Evolutionary conservation across 2,113 vertebrate genomes (phyloP), one percentile per base, ranked within the genome.

Genomic region (Oostethus manadensis): DNA sequence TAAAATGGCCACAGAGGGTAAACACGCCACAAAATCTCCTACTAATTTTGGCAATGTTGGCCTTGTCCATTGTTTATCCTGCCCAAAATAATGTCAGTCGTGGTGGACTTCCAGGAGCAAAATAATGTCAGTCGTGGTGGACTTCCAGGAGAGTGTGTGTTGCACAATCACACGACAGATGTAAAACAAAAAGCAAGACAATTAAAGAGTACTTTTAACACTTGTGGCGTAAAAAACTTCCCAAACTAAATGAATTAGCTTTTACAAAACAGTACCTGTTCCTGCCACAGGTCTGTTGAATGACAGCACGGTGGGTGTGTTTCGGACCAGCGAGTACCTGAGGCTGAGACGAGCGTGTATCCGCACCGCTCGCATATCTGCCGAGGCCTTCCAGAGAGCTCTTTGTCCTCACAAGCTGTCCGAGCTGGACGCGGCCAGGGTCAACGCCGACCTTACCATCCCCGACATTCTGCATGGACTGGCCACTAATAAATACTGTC

Each of bases 381-480:
- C 97, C 0, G 94, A 98, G 83, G 97, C 96, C 59, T 99, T 99
- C 77, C 90, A 91, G 78, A 94, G 93, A 63, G 93, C 94, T 0
- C 90, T 99, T 54, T 98, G 96, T 79, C 92, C 93, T 33, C 96
- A 99, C 84, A 93, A 94, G 22, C 86, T 99, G 70, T 88, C 98
- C 51, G 96, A 99, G 81, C 90, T 99, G 15, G 94, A 99, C 51
- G 94, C 96, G 8, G 93, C 96, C 0, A 91, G 93, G 21, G 94
- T 99, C 67, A 99, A 99, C 8, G 94, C 95, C 17, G 97, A 99
- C 69, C 94, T 99, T 74, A 98, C 97, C 0, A 97, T 99, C 74
- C 92, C 94, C 26, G 96, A 99, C 74, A 98, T 99, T 78, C 91
- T 99, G 20, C 93, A 92, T 4, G 94, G 94, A 2, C 92, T 99